phyloP scores from a whole-genome alignment of 2,797 vertebrate species.

The Anableps anableps region DNA sequence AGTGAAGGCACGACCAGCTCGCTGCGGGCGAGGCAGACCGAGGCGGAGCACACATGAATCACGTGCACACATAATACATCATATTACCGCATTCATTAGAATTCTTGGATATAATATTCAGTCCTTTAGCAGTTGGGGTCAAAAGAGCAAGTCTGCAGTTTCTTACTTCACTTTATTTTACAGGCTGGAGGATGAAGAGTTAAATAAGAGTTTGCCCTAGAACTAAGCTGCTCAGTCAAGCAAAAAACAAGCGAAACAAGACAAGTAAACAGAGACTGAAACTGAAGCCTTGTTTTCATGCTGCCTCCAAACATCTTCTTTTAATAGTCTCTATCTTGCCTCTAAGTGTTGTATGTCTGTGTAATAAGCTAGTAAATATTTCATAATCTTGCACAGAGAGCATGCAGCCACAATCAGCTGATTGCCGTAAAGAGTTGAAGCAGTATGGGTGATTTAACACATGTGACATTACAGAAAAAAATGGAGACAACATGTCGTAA shows the following conservation, averaged over 20 bases:
- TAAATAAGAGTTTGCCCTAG: constrained; percentile 23
- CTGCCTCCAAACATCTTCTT: constrained; percentile 26
- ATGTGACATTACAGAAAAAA: constrained; percentile 27
- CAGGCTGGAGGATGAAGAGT: constrained; percentile 33
- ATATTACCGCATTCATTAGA: constrained; percentile 24
- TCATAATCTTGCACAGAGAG: constrained; percentile 27
- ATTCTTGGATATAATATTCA: constrained; percentile 44
- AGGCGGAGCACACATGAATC: constrained; percentile 28
- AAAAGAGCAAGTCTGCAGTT: constrained; percentile 21
- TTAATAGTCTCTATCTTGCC: constrained; percentile 18
- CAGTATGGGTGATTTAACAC: constrained; percentile 30
- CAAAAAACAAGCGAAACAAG: constrained; percentile 16
- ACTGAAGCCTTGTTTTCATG: constrained; percentile 26
- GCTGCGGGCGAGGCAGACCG: constrained; percentile 45
- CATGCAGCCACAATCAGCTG: constrained; percentile 26
- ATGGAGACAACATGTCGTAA: constrained; percentile 19
- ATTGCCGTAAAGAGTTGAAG: constrained; percentile 8
- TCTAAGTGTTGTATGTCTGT: constrained; percentile 21
- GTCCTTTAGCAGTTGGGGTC: constrained; percentile 24
- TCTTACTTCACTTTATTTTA: constrained; percentile 22
- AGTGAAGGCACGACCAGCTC: constrained; percentile 40
- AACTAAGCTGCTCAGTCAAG: constrained; percentile 39
- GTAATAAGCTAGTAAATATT: constrained; percentile 46
- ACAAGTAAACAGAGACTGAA: constrained; percentile 45
- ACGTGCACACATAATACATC: not conserved